Evolutionary conservation across 2,888 invertebrate genomes (phyloP), one percentile per base, ranked within the genome.

Genomic region (Andrena fulva): DNA sequence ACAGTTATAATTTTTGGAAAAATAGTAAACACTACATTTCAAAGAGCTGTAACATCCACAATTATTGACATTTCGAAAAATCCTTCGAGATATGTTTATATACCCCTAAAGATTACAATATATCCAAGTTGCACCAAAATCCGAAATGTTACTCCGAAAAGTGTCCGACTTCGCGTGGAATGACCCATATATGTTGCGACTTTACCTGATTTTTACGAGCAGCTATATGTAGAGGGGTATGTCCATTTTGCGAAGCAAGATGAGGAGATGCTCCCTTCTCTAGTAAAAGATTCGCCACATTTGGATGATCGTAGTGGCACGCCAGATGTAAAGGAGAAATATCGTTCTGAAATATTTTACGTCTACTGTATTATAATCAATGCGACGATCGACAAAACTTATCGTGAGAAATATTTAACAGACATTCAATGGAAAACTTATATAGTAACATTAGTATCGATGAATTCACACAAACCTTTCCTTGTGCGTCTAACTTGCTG

Each of bases 251-350:
- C 66, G 99, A 99, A 87, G 97, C 96, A 77, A 98, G 97, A 93
- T 99, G 98, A 0, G 99, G 98, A 0, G 98, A 98, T 24, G 99
- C 99, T 87, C 98, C 98, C 95, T 97, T 98, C 91, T 99, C 98
- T 80, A 99, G 94, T 29, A 99, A 95, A 82, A 99, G 95, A 86
- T 98, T 95, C 2, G 98, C 99, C 42, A 99, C 98, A 90, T 97
- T 97, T 71, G 98, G 97, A 93, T 99, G 97, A 93, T 99, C 98
- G 93, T 99, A 99, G 94, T 99, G 99, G 3, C 98, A 97, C 74
- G 99, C 99, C 93, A 99, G 98, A 93, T 99, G 99, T 64, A 99
- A 95, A 6, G 99, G 99, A 0, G 99, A 99, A 66, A 99, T 98
- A 85, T 98, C 98, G 92, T 99, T 98, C 94, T 97, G 90, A 78